Evolutionary conservation across 2,113 vertebrate genomes (phyloP).

Genomic region (Heliornis fulica): DNA sequence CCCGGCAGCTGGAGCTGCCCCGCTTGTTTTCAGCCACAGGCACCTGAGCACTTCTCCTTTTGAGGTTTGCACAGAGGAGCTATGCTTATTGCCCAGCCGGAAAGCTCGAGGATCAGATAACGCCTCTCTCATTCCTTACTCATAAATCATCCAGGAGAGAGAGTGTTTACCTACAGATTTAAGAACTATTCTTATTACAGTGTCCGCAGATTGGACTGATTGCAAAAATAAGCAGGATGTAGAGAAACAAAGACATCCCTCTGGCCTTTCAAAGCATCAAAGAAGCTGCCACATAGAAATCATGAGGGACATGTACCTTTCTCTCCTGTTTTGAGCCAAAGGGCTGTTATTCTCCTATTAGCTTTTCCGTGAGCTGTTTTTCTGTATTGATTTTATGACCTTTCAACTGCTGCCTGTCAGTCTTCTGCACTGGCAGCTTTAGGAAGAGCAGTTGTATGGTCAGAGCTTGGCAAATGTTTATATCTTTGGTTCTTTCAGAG

Average conservation of each 20-base stretch:
- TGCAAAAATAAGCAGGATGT: not conserved
- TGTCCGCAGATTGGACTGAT: not conserved
- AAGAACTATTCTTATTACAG: not conserved
- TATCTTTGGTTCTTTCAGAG: not conserved
- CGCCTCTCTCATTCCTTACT: not conserved
- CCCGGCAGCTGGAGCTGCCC: not conserved
- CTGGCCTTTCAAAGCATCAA: not conserved
- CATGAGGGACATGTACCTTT: not conserved
- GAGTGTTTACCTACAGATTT: not conserved
- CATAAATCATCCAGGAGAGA: not conserved
- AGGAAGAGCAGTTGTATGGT: not conserved
- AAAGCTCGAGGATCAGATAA: not conserved
- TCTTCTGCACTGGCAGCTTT: not conserved
- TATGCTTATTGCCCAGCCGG: not conserved
- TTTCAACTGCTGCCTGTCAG: not conserved
- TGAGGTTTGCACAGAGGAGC: not conserved
- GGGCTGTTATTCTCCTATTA: not conserved
- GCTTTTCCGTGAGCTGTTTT: not conserved
- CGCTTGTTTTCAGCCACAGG: not conserved
- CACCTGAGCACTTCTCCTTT: not conserved
- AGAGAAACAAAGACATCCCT: not conserved
- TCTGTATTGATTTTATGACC: slow-evolving; percentile 7
- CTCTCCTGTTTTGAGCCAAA: not conserved
- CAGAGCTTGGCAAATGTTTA: not conserved
- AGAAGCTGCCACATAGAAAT: not conserved